These are phyloP conservation scores for Dromococcyx pavoninus DNA, from an alignment of 2,797 vertebrate genomes.

Conservation along the genomic window DNA sequence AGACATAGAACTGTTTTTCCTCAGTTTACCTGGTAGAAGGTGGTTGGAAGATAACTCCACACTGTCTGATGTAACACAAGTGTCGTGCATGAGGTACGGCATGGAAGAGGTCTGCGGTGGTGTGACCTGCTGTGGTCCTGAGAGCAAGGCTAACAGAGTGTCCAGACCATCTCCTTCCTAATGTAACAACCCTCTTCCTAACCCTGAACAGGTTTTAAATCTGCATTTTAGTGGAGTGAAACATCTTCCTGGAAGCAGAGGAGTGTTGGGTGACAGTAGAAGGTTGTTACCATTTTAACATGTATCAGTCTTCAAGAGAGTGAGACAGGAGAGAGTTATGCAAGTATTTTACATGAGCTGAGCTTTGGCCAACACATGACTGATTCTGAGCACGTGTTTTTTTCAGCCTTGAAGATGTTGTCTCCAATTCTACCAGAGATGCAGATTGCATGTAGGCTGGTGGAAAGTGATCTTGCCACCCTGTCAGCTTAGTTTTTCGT, in stretches of 20 bases:
- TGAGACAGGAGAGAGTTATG: neutral
- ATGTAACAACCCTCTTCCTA: neutral
- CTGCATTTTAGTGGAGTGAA: neutral
- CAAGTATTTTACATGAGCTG: neutral
- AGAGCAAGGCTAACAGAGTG: neutral
- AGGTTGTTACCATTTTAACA: neutral
- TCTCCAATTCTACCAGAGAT: neutral
- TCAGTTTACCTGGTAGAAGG: neutral
- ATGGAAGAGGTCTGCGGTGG: neutral
- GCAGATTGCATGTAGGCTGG: slow-evolving; percentile 18
- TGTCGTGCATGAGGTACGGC: neutral
- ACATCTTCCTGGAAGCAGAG: neutral
- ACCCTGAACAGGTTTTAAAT: neutral
- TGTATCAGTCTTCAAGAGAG: neutral
- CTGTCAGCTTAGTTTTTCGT: neutral
- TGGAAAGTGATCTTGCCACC: slow-evolving; percentile 21
- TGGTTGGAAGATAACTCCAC: neutral
- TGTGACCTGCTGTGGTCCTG: neutral
- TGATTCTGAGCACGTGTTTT: neutral
- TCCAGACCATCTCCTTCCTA: neutral
- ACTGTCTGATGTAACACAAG: accelerated
- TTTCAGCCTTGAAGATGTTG: neutral
- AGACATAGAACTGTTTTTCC: neutral
- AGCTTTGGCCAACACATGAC: neutral
- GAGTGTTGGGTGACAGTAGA: neutral